phyloP scores from a whole-genome alignment of 2,113 vertebrate genomes.

The Ammodramus savannarum region DNA sequence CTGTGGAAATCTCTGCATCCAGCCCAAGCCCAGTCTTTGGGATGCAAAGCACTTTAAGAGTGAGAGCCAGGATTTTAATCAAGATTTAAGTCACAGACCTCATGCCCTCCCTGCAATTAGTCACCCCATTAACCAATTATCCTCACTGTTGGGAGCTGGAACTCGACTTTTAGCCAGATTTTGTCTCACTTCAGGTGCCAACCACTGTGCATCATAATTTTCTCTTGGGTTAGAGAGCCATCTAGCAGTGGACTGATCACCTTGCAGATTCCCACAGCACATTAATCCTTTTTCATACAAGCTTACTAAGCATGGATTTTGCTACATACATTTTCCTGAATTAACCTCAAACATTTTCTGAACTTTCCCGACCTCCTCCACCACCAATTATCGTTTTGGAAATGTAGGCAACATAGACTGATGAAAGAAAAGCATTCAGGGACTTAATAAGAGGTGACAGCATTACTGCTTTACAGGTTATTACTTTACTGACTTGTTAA shows the following conservation, averaged over 20 bases:
- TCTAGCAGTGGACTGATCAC: not conserved
- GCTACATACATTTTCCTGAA: not conserved
- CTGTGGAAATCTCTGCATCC: not conserved
- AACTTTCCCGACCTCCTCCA: not conserved
- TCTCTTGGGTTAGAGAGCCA: slow-evolving; percentile 24
- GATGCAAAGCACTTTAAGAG: not conserved
- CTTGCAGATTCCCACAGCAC: not conserved
- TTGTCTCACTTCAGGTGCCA: not conserved
- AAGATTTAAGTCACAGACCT: slow-evolving; percentile 14
- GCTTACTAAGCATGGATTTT: not conserved
- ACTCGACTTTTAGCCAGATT: not conserved
- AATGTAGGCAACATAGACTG: not conserved
- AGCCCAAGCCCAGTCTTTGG: not conserved
- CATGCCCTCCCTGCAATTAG: not conserved
- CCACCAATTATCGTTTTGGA: not conserved
- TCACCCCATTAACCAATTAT: slow-evolving; percentile 24
- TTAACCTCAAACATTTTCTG: not conserved
- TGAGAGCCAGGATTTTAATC: not conserved
- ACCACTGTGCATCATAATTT: not conserved
- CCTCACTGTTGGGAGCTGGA: not conserved
- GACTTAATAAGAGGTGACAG: not conserved
- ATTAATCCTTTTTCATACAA: not conserved
- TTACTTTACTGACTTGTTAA: not conserved
- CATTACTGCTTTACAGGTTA: not conserved
- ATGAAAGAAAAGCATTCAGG: not conserved